A percentile compares a stretch with the other conserved stretches of the same genome.
Evolutionary conservation across 2,888 invertebrate genomes (phyloP).

Genomic region (Scaptomyza parva): DNA sequence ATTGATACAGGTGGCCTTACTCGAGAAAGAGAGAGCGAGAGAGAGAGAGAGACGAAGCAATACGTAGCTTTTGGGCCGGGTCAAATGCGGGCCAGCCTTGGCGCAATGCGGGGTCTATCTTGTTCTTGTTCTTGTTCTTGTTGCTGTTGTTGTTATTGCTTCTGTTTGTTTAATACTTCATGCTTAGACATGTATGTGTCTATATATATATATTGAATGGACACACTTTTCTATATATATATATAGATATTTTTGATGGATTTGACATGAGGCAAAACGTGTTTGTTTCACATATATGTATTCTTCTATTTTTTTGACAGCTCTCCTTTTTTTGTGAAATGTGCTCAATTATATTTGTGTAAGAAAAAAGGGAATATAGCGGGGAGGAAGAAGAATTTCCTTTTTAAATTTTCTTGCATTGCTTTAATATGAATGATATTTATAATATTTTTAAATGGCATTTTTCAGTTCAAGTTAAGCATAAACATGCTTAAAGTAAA

Average conservation of each 20-base stretch:
- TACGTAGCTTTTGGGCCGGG: conserved; percentile 3
- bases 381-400: background rate
- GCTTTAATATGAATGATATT: too few relatives aligned
- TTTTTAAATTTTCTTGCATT: too few relatives aligned
- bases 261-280: conserved; percentile 37
- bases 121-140: conserved; percentile 5
- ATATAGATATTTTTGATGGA: conserved; percentile 20
- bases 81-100: conserved; percentile 53
- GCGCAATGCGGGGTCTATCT: conserved; percentile 58
- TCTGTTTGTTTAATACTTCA: conserved; percentile 50
- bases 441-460: too few relatives aligned
- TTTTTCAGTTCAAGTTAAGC: too few relatives aligned
- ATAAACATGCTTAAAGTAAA: too few relatives aligned
- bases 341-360: conserved; percentile 23
- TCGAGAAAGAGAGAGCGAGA: too few relatives aligned
- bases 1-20: conserved; percentile 70
- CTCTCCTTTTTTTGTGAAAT: conserved; percentile 7
- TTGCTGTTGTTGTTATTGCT: conserved; percentile 6
- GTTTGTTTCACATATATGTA: conserved; percentile 7
- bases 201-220: conserved; percentile 11
- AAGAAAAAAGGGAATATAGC: background rate
- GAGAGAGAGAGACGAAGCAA: too few relatives aligned
- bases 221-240: conserved; percentile 27
- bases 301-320: conserved; percentile 8
- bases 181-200: conserved; percentile 8